Evolutionary conservation across 1,140 invertebrate species (phyloP), one percentile per base, ranked within the genome.

Genomic region (Calliphora vicina): DNA sequence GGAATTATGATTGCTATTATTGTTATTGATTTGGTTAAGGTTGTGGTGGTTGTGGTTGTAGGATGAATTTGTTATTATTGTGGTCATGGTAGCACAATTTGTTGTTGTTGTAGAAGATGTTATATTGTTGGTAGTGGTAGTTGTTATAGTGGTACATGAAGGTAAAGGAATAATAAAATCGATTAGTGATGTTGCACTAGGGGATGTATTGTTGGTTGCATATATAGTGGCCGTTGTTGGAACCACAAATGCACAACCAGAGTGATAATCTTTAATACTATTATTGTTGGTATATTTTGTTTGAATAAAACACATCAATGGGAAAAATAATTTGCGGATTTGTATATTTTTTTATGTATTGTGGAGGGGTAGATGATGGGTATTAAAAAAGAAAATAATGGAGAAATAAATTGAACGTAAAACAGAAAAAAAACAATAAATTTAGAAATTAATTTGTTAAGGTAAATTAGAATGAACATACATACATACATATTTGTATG

Each of bases 1-100:
- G 74, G 74, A 78, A 78, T 43, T 78, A 29, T 78, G 74, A 78
- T 78, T 78, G 13, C 74, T 78, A 23, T n/a, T 78, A 29, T 73
- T 71, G 15, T 74, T 27, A 35, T 35, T 15, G 35, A 35, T 35
- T 35, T 35, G 35, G 35, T 35, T 35, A 35, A 35, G 35, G 35
- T 35, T 35, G 6, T 35, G 29, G 27, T 74, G 35, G 25, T 73
- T 73, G 8, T 74, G 25, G 72, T 35, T 17, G 26, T 29, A 27
- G 71, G 25, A 35, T n/a, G 27, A 35, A 35, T 78, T 78, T 6
- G 74, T 23, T 43, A 43, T 43, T 78, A 12, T 78, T 74, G 13
- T 78, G 35, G 74, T 78, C 26, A 43, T 78, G 17, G 74, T 78
- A 20, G 73, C 61, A 67, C 20, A 67, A 50, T 13, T 50, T 26